These are phyloP conservation scores for Leucopsar rothschildi DNA, from an alignment of 2,113 vertebrate genomes.

Conservation along the genomic window DNA sequence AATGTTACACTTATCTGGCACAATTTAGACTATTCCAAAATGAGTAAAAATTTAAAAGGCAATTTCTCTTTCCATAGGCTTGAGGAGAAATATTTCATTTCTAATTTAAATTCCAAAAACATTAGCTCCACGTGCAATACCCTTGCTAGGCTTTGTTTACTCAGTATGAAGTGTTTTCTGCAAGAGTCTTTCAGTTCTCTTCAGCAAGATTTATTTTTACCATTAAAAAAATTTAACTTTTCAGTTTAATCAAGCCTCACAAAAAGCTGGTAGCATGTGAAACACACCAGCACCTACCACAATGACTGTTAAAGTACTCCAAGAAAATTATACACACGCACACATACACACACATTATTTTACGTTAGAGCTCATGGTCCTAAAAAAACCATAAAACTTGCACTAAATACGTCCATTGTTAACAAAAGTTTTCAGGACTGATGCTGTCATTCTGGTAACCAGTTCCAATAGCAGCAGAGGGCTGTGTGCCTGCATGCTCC, in stretches of 20 bases:
- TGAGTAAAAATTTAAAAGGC: neutral
- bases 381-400: neutral
- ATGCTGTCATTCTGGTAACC: neutral
- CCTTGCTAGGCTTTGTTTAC: constrained; percentile 58
- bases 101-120: constrained; percentile 15
- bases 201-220: constrained; percentile 16
- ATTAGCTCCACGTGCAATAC: neutral
- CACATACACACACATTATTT: neutral
- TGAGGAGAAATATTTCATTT: neutral
- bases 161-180: neutral
- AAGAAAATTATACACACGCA: neutral
- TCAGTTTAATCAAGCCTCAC: constrained; percentile 26
- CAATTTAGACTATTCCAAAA: neutral
- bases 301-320: constrained; percentile 35
- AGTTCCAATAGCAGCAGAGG: neutral
- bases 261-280: constrained; percentile 10
- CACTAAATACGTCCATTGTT: constrained; percentile 30
- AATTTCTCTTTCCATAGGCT: neutral
- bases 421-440: constrained; percentile 63
- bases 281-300: neutral
- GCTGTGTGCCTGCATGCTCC: neutral
- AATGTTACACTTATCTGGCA: neutral
- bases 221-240: constrained; percentile 35
- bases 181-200: constrained; percentile 31
- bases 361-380: neutral